Base-by-base conservation (phyloP, 2,113 vertebrate genomes). In the Engraulis encrasicolus region DNA sequence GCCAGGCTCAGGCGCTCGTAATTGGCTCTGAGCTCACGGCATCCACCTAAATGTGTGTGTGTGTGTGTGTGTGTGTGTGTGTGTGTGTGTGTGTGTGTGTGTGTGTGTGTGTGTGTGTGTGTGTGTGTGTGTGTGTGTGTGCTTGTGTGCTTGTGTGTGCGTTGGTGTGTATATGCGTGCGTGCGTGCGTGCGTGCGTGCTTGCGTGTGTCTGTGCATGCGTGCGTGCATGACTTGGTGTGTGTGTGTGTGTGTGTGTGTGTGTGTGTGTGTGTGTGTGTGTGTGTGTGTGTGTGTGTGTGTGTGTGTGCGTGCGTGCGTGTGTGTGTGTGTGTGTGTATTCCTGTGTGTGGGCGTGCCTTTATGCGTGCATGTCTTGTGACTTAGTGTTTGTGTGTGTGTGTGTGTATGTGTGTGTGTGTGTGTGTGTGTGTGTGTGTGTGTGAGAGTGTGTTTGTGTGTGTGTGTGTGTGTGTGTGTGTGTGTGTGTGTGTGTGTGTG, bases 21-120 rank as follows among this genome's bases (percentile, higher is more conserved):
- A 85, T 79, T 80, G 78, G 58, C 50, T 19, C 54, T 80, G 83
- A 27, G 31, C 1, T 84, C 50, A 20, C 14, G 37, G 23, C 54
- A 66, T 61, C 37, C 49, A 27, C 49, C 61, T 6, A 48, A 31
- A 31, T 66, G 58, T 19, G 18, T 15, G 31, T 74, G 31, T 66
- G 58, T 66, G 58, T 66, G 58, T 66, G 58, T 66, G 58, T 27
- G 58, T 66, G 58, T 27, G 58, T 66, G 58, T 66, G 66, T 34
- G 66, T 15, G 27, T 34, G 61, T 15, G 61, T 1, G 61, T 45
- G 40, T 45, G 40, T 45, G 40, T 45, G 9, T 45, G 3, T 45
- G 40, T 66, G 58, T 19, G 18, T 15, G 31, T 31, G 27, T 34
- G 11, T 66, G 58, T 23, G n/a, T 66, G 58, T 66, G 58, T 66